These are phyloP conservation scores for Drosophila pullipes DNA, from an alignment of 2,888 invertebrate species.

Conservation along the genomic window DNA sequence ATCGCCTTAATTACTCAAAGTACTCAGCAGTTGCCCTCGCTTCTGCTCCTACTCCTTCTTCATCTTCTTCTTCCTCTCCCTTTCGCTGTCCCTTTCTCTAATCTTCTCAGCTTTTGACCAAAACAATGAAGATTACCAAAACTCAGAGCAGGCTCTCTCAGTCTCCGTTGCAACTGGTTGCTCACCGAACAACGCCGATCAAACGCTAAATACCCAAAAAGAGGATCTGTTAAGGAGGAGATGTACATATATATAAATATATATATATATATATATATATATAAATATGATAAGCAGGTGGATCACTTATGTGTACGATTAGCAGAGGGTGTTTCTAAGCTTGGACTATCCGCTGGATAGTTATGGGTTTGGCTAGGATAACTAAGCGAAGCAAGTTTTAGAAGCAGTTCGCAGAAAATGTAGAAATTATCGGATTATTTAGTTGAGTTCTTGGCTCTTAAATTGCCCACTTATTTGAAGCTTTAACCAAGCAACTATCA, in stretches of 20 bases:
- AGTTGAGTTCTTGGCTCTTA: background rate
- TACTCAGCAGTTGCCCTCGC: conserved; percentile 17
- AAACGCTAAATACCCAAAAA: background rate
- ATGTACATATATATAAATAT: too few relatives aligned
- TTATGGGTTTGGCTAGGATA: background rate
- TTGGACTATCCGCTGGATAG: background rate
- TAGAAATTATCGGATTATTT: background rate
- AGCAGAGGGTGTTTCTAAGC: background rate
- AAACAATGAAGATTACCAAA: background rate
- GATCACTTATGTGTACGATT: background rate
- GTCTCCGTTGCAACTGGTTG: background rate
- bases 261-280: background rate
- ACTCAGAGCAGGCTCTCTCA: background rate
- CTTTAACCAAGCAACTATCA: too few relatives aligned
- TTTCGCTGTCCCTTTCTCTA: background rate
- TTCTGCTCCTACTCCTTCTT: background rate
- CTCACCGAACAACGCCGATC: background rate
- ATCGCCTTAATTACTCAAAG: conserved; percentile 42
- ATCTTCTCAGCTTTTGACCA: background rate
- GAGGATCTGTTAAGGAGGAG: background rate
- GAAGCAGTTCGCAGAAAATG: background rate
- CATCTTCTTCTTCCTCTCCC: too few relatives aligned
- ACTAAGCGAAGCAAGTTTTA: background rate
- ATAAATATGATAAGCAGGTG: background rate
- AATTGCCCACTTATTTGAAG: background rate